Evolutionary conservation across 1,140 invertebrate species (phyloP), one percentile per base, ranked within the genome.

Genomic region (Aphelenchoides fujianensis): DNA sequence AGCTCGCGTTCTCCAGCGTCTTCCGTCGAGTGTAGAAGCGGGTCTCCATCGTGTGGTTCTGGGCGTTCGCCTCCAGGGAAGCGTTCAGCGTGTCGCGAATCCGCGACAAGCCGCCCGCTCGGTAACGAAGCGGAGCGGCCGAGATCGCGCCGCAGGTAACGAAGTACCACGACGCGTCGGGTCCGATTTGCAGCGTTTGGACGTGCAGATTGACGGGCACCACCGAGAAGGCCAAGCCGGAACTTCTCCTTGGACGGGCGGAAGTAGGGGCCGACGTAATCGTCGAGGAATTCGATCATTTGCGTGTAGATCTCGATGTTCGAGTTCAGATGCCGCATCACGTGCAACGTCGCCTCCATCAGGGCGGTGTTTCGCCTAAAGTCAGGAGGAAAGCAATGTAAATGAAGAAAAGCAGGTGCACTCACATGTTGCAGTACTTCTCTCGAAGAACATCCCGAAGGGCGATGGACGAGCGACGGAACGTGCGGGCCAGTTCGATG

Each of bases 141-240:
- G 78, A 32, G 5, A 81, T 35, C 16, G 78, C 79, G 23, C 80
- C 78, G 32, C 53, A 73, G 9, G 79, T 81, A 12, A 81, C 23
- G 61, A 61, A 73, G 71, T 68, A 19, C 27, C 62, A 48, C 19
- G 70, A 27, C 30, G 23, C 30, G 7, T 66, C 53, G n/a, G 52
- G 54, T 28, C 72, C 70, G 0, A 80, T 52, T n/a, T 71, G 28
- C 53, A 80, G 79, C 31, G 37, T 41, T 70, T 80, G 78, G 9
- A 79, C 79, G 53, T 80, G 78, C n/a, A 80, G 62, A 71, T 80
- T 80, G 7, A 73, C 78, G 34, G 78, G 78, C 52, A 81, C 79
- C 16, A 55, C 52, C 28, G 67, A 48, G 32, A 80, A 80, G 3
- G 77, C 76, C 7, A 80, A 16, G 28, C n/a, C 79, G 72, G 41